Percentiles rank a stretch among this genome's conserved stretches.
phyloP scores from a whole-genome alignment of 2,113 vertebrate species.

The Pavo muticus region DNA sequence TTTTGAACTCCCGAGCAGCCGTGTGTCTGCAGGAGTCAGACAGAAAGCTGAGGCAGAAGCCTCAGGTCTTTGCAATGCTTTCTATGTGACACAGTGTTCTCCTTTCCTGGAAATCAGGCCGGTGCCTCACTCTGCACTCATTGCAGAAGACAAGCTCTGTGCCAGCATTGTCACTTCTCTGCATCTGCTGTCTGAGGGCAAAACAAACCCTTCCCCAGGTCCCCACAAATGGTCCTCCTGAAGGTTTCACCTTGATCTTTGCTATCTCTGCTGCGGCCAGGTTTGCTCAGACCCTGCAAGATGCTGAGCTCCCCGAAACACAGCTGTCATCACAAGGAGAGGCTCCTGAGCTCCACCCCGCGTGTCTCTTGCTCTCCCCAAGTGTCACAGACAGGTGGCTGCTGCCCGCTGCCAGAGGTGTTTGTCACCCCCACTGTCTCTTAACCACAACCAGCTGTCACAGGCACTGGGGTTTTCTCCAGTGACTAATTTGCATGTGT shows the following conservation, averaged over 20 bases:
- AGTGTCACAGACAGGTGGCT: neutral
- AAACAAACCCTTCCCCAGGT: neutral
- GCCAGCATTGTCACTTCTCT: neutral
- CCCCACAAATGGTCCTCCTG: neutral
- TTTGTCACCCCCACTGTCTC: neutral
- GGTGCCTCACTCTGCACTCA: constrained; percentile 35
- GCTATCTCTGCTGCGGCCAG: neutral
- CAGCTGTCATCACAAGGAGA: neutral
- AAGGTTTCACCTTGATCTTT: neutral
- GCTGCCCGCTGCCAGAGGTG: neutral
- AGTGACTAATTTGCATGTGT: constrained; percentile 39
- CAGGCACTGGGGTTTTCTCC: constrained; percentile 23
- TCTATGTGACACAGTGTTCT: constrained; percentile 68
- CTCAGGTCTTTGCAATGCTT: constrained; percentile 44
- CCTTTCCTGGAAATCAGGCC: constrained; percentile 71
- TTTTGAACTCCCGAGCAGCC: constrained; percentile 38
- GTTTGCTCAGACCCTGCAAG: neutral
- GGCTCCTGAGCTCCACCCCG: neutral
- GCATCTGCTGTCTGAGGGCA: constrained; percentile 4
- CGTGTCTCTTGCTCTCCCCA: neutral
- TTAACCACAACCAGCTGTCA: constrained; percentile 9
- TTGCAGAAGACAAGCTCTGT: neutral
- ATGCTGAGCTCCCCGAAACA: neutral
- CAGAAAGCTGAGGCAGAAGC: constrained; percentile 48
- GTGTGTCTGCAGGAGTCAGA: constrained; percentile 12